Base-by-base conservation (phyloP, 2,888 invertebrate species). In the Nomada ferruginata region DNA sequence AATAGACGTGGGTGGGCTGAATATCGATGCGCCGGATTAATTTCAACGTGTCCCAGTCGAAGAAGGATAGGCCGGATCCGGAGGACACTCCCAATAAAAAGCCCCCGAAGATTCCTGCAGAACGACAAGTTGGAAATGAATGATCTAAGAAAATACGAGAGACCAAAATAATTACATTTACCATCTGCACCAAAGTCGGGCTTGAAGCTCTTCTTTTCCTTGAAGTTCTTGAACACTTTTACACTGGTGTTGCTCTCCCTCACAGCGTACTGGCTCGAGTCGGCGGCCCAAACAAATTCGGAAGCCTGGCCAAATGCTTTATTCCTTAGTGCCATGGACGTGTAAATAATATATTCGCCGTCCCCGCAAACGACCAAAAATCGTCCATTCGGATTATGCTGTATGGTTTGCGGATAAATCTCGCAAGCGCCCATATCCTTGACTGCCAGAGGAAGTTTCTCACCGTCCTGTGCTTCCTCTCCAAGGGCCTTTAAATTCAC, bases 371-470 rank as follows among this genome's bases (percentile, higher is more conserved):
- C 99, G 0, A 99, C 99, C 5, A 98, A 95, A 86, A 96, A 96
- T 44, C 98, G 96, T 20, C 99, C 99, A 94, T 99, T 99, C 0
- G 99, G 99, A 94, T 99, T 99, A 94, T 99, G 99, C 44, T 98
- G 97, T 84, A 99, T 98, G 0, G 98, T 99, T 93, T 99, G 99
- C 0, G 99, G 99, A 94, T 99, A 99, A 84, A 99, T 99, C 94
- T 99, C 99, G 93, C 99, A 99, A 9, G 98, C 98, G 1, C 99
- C 99, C 98, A 99, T 98, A 92, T 99, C 99, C 93, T 99, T 99
- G 0, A 99, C 97, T 2, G 97, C 97, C 0, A 99, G 96, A 0
- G 99, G 98, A 18, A 99, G 95, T 57, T 94, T 89, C 70, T 94
- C 93, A 9, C 94, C 92, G 64, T 93, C 93, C 50, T 92, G 92